Base-by-base conservation (phyloP, 2,797 vertebrate species). In the Diplodus sargus region DNA sequence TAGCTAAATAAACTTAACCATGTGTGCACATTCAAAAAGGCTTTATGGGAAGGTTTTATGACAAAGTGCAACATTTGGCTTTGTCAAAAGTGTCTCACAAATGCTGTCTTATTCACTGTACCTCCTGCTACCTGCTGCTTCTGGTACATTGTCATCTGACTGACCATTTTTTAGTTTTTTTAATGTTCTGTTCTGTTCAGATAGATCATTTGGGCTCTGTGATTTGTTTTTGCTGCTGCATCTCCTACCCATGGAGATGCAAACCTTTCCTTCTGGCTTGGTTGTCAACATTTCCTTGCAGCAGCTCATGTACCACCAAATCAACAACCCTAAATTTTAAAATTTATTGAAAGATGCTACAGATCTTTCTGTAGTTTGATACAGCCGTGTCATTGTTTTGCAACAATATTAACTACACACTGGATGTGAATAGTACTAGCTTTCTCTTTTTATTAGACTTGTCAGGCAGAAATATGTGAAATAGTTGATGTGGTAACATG, bases 41-140 rank as follows among this genome's bases (percentile, higher is more conserved):
- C 43, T 16, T 60, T 61, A 60, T 15, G 5, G 11, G n/a, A 43
- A 39, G 20, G 16, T 58, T 58, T 62, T 34, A 63, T 65, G 34
- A 25, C 45, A 74, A 51, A 63, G 28, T 70, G 42, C 30, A 68
- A 7, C 54, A 49, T 76, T 69, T 47, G 45, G 59, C 54, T 48
- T 68, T 65, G 52, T 14, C 16, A 42, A 42, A 39, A n/a, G 39
- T 9, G 2, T 59, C 39, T 59, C 57, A 39, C 18, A 59, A 11
- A 39, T 59, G 11, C 4, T 2, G 4, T 43, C 59, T 61, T 13
- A n/a, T 23, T 58, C 28, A 30, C 56, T 34, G 23, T 54, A 34
- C 56, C 28, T 30, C 56, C 23, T 54, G 52, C 52, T 16, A 54
- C 5, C 22, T 12, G 18, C 20, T 39, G 23, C 39, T 60, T 17